phyloP scores from a whole-genome alignment of 1,140 invertebrate genomes.

The Ylistrum balloti region DNA sequence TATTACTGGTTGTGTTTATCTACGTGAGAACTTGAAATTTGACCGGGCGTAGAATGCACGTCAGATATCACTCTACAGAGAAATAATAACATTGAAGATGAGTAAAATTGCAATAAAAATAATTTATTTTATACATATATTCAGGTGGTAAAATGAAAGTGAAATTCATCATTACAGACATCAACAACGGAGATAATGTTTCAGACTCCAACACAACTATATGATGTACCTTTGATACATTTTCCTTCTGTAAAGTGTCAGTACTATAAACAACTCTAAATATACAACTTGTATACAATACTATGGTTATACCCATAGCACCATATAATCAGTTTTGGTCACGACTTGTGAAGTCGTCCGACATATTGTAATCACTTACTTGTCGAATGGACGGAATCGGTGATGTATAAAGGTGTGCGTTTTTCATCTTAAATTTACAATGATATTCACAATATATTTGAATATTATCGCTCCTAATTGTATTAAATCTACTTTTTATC shows the following conservation, averaged over 20 bases:
- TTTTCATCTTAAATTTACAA: neutral
- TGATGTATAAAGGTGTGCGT: neutral
- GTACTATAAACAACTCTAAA: neutral
- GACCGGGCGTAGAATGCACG: too few species aligned
- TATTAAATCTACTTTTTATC: too few species aligned
- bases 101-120: neutral
- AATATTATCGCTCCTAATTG: too few species aligned
- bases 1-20: too few species aligned
- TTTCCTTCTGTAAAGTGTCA: neutral
- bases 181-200: neutral
- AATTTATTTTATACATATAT: neutral
- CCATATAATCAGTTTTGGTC: conserved; percentile 14
- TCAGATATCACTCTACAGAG: too few species aligned
- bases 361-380: neutral
- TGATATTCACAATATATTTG: neutral
- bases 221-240: neutral
- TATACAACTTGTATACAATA: neutral
- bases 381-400: conserved; percentile 28
- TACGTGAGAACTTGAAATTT: too few species aligned
- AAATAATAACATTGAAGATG: too few species aligned
- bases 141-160: neutral
- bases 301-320: conserved; percentile 30
- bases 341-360: neutral
- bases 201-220: too few species aligned
- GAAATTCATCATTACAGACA: neutral